Conservation (phyloP, 2,113 vertebrate species). For the Pseudopodoces humilis region DNA sequence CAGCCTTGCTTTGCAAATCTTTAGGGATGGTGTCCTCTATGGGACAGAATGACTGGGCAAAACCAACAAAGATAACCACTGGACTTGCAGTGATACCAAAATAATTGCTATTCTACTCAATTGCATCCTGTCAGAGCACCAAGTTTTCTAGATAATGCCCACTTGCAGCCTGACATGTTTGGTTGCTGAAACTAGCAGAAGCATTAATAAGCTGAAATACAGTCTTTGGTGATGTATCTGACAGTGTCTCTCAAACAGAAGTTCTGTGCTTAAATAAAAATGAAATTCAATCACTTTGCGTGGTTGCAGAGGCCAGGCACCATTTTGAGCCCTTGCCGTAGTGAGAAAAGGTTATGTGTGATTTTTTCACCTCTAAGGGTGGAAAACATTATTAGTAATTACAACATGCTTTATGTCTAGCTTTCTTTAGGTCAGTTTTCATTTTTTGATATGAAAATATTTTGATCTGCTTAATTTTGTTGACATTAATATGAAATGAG, state of each 20-base stretch:
- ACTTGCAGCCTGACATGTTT: not conserved
- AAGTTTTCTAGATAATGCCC: not conserved
- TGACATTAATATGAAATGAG: not conserved
- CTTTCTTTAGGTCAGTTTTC: not conserved
- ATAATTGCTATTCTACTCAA: not conserved
- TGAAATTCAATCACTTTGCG: not conserved
- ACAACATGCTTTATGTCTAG: not conserved
- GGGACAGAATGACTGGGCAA: not conserved
- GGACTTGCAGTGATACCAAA: not conserved
- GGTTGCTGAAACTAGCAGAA: not conserved
- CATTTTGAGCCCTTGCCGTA: not conserved
- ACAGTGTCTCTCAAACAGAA: not conserved
- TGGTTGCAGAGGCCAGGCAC: not conserved
- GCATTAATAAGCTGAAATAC: not conserved
- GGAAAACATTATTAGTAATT: not conserved
- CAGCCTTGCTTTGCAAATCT: not conserved
- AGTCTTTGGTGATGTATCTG: not conserved
- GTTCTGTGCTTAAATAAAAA: not conserved
- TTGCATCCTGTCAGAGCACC: not conserved
- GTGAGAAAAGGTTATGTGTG: not conserved
- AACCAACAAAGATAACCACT: not conserved
- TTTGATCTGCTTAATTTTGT: constrained; percentile 20
- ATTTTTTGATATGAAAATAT: not conserved
- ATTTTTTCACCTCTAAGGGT: not conserved
- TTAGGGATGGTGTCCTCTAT: not conserved